Percentiles rank a stretch among this genome's conserved stretches.
phyloP scores from a whole-genome alignment of 2,113 vertebrate genomes.

The Lepidothrix coronata region DNA sequence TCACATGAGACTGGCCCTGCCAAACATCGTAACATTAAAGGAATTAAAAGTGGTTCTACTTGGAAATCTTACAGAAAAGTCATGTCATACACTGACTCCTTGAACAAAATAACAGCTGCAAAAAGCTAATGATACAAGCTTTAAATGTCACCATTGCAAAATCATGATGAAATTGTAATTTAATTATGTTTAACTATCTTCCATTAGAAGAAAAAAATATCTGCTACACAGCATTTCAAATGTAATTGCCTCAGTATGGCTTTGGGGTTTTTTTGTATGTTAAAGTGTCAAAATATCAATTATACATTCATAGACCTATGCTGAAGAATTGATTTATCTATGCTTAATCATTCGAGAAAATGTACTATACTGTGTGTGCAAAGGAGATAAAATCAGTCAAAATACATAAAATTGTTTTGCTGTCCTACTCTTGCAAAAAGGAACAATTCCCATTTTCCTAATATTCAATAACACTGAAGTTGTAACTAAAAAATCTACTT shows the following conservation, averaged over 20 bases:
- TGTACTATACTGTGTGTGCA: background rate
- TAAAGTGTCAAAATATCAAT: background rate
- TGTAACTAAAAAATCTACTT: background rate
- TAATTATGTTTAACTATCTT: background rate
- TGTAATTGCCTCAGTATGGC: background rate
- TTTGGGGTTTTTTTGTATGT: background rate
- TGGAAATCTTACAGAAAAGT: constrained; percentile 17
- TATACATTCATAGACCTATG: background rate
- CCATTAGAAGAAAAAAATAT: background rate
- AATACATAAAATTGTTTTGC: background rate
- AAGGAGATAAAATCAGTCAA: background rate
- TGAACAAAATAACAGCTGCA: constrained; percentile 50
- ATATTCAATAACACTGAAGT: background rate
- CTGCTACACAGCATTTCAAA: background rate
- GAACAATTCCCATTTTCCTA: background rate
- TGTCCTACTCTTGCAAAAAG: background rate
- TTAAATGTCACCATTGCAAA: constrained; percentile 16
- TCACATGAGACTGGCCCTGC: background rate
- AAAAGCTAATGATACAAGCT: background rate
- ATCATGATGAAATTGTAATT: background rate
- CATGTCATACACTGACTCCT: background rate
- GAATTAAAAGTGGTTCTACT: background rate
- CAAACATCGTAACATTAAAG: background rate
- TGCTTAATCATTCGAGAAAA: background rate
- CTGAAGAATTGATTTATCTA: background rate